Evolutionary conservation across 2,888 invertebrate species (phyloP).

Genomic region (Embidobia sp.): DNA sequence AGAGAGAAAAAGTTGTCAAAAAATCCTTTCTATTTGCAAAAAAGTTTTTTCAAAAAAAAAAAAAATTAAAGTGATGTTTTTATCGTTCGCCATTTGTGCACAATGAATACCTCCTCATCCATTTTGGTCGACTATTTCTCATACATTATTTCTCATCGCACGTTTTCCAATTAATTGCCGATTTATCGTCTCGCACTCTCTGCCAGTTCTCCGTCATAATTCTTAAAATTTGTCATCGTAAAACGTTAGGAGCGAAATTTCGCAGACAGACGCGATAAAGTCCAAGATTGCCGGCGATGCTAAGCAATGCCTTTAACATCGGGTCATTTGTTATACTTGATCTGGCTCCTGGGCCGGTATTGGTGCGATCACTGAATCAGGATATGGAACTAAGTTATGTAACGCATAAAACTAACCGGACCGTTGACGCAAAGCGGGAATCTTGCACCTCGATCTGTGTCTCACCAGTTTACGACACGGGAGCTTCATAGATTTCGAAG

Average conservation of each 20-base stretch:
- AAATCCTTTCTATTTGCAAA: too few relatives aligned
- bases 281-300: conserved; percentile 48
- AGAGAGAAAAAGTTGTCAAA: too few relatives aligned
- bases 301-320: conserved; percentile 52
- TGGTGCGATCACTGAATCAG: conserved; percentile 61
- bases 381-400: conserved; percentile 62
- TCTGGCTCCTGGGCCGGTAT: conserved; percentile 36
- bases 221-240: conserved; percentile 55
- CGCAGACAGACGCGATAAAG: conserved; percentile 49
- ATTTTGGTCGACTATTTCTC: too few relatives aligned
- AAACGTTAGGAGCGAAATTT: conserved; percentile 42
- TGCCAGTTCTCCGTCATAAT: conserved; percentile 36
- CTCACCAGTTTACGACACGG: conserved; percentile 40
- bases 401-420: conserved; percentile 62
- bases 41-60: too few relatives aligned
- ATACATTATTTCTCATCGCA: too few relatives aligned
- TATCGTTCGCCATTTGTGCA: too few relatives aligned
- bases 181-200: too few relatives aligned
- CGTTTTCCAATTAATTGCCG: conserved; percentile 22
- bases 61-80: too few relatives aligned
- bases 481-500: conserved; percentile 55
- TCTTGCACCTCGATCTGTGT: conserved; percentile 51
- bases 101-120: too few relatives aligned
- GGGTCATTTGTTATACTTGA: conserved; percentile 56
- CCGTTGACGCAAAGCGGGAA: conserved; percentile 60